Percentiles rank a stretch among this genome's conserved stretches.
phyloP scores from a whole-genome alignment of 2,797 vertebrate species.

The Sebastolobus alascanus region DNA sequence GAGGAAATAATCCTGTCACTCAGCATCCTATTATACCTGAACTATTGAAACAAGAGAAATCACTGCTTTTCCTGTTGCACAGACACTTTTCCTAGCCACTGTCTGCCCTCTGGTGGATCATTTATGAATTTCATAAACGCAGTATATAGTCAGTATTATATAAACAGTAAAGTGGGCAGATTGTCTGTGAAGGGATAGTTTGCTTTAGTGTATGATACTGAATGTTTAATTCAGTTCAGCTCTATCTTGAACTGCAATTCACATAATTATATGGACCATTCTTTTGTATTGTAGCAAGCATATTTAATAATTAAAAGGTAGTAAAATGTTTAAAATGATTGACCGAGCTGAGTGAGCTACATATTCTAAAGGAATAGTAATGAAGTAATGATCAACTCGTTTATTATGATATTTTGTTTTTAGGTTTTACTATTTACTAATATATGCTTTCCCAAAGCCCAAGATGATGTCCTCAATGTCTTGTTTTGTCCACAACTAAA shows the following conservation, averaged over 20 bases:
- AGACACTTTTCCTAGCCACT: slow-evolving; percentile 18
- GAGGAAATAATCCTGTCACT: not conserved
- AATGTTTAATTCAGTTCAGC: not conserved
- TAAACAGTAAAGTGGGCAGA: not conserved
- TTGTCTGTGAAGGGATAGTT: not conserved
- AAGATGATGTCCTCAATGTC: no score
- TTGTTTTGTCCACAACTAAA: no score
- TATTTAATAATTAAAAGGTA: not conserved
- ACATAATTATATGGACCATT: not conserved
- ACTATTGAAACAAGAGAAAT: not conserved
- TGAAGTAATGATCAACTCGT: not conserved
- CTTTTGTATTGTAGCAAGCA: not conserved
- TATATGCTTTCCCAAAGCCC: no score
- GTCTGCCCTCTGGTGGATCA: slow-evolving; percentile 76
- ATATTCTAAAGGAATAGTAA: not conserved
- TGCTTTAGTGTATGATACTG: not conserved
- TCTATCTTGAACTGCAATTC: not conserved
- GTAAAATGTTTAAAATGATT: not conserved
- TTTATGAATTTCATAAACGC: not conserved
- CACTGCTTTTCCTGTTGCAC: not conserved
- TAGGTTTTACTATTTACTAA: not conserved
- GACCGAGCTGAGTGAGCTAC: not conserved
- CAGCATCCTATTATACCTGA: not conserved
- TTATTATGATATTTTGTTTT: not conserved
- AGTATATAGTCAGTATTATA: not conserved